Conservation (phyloP, 2,113 vertebrate species). For the Trichechus manatus region DNA sequence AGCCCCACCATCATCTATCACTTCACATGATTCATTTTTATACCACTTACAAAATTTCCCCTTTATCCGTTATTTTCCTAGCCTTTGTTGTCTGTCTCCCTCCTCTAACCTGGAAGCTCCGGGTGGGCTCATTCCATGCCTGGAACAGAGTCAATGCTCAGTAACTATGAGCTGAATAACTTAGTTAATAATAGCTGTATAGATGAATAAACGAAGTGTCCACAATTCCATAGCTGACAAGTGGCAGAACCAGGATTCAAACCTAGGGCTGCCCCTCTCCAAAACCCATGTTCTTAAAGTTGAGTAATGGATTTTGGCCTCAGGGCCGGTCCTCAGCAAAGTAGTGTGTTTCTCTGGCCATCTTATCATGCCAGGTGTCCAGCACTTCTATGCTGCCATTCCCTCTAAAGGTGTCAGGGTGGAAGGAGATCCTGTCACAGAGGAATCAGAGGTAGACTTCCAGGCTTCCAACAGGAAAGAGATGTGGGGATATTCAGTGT, state of each 20-base stretch:
- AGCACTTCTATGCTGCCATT: not conserved
- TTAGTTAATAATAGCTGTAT: not conserved
- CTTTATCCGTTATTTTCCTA: not conserved
- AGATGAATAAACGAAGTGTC: not conserved
- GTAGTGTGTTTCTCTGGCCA: not conserved
- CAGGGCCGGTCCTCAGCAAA: not conserved
- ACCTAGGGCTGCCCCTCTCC: not conserved
- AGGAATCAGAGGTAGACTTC: not conserved
- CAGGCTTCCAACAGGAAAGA: not conserved
- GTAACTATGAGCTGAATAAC: not conserved
- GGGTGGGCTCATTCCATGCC: not conserved
- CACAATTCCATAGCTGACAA: not conserved
- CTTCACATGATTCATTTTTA: not conserved
- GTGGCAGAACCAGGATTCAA: not conserved
- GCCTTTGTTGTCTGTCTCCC: not conserved
- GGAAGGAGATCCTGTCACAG: not conserved
- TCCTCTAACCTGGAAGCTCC: not conserved
- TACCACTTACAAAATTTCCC: rapidly evolving
- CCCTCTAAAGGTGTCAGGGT: not conserved
- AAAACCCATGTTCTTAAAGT: not conserved
- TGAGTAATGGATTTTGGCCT: not conserved
- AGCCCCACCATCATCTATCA: not conserved
- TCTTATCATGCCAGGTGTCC: not conserved
- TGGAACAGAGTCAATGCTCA: not conserved
- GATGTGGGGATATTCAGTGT: not conserved